Conservation (phyloP, 1,140 invertebrate species). For the Achatina immaculata region DNA sequence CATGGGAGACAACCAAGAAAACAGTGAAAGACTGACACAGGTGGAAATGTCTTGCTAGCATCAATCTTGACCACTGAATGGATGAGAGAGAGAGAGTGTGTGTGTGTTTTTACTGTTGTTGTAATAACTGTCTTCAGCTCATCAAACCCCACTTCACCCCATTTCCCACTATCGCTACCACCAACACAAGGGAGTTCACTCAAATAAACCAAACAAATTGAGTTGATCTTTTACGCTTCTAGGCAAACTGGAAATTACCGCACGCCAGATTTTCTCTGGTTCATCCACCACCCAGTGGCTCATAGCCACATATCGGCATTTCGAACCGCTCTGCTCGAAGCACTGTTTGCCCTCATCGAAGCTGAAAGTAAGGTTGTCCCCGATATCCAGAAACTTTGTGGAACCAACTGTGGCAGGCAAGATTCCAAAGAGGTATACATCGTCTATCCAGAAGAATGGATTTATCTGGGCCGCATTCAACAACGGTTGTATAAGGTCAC, state of each 20-base stretch:
- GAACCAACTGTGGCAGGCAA: neutral
- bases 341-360: neutral
- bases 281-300: neutral
- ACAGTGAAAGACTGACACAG: no score
- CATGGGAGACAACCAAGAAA: no score
- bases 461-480: neutral
- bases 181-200: no score
- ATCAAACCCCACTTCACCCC: no score
- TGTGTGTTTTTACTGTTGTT: no score
- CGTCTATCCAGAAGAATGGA: constrained; percentile 30
- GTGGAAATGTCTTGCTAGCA: no score
- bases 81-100: no score
- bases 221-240: neutral
- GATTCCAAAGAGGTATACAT: constrained; percentile 18
- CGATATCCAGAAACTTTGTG: neutral
- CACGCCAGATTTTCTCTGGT: neutral
- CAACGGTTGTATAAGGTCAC: neutral
- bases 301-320: neutral
- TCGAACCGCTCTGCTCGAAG: neutral
- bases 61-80: no score
- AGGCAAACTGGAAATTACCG: neutral
- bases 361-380: neutral
- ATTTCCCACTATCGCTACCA: no score
- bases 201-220: neutral
- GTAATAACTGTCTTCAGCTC: no score